phyloP scores from a whole-genome alignment of 2,113 vertebrate species.

The Lycaon pictus region DNA sequence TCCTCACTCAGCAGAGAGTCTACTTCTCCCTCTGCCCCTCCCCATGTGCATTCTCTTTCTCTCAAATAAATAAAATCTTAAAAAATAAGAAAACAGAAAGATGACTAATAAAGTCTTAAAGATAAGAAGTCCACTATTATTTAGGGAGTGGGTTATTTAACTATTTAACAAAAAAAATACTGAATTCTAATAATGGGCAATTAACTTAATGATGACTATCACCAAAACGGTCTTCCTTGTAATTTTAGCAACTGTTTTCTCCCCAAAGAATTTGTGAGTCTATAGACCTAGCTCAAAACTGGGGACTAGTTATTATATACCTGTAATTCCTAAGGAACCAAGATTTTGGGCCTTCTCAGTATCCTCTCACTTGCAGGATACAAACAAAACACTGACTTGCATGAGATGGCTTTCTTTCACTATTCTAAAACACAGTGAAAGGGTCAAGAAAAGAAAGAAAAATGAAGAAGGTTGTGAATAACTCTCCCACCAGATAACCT shows the following conservation, averaged over 20 bases:
- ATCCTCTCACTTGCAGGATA: neutral
- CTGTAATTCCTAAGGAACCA: neutral
- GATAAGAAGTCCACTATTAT: neutral
- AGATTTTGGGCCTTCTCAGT: neutral
- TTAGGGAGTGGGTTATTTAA: constrained; percentile 31
- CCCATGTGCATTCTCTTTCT: neutral
- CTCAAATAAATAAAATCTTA: neutral
- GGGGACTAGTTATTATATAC: neutral
- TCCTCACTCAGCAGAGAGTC: neutral
- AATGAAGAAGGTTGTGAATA: neutral
- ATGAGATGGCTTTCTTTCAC: neutral
- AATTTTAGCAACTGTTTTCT: neutral
- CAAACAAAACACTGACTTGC: neutral
- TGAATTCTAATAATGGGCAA: constrained; percentile 26
- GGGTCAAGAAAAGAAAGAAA: neutral
- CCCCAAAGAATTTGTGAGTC: neutral
- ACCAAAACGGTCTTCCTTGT: neutral
- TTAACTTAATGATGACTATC: neutral
- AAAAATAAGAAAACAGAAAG: neutral
- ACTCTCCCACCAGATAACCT: neutral
- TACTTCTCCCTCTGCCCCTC: neutral
- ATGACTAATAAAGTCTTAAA: neutral
- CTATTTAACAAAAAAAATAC: neutral
- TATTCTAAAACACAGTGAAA: neutral
- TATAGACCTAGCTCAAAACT: neutral